phyloP scores from a whole-genome alignment of 1,140 invertebrate genomes.

The Papilio machaon region DNA sequence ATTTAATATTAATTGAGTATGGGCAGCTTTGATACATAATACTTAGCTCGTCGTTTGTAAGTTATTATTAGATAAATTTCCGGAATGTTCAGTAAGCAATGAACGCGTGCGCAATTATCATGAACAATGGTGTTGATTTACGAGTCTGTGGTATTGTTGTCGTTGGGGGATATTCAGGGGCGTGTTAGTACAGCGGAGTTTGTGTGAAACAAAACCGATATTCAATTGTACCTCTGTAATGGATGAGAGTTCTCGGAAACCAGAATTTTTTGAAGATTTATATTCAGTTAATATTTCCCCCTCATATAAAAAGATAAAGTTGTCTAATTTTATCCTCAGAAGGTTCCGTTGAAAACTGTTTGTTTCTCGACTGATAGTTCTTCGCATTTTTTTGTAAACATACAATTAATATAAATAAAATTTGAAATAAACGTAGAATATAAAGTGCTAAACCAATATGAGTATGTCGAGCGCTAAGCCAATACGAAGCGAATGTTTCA shows the following conservation, averaged over 20 bases:
- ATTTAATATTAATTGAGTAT: no score
- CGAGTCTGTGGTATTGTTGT: conserved; percentile 14
- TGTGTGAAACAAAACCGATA: conserved; percentile 8
- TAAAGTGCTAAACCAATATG: conserved; percentile 10
- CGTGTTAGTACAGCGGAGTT: conserved; percentile 11
- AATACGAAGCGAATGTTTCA: conserved; percentile 4
- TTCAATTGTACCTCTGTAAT: conserved; percentile 18
- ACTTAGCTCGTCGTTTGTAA: no score
- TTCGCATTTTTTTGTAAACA: not conserved
- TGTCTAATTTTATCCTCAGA: no score
- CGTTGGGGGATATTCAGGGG: not conserved
- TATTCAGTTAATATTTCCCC: not conserved
- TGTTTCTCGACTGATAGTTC: no score
- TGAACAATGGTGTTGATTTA: conserved; percentile 25
- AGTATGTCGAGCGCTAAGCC: conserved; percentile 5
- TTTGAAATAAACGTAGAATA: not conserved
- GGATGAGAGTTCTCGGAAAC: not conserved
- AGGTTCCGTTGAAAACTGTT: no score
- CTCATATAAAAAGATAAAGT: no score
- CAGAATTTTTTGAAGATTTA: not conserved
- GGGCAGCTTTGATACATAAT: no score
- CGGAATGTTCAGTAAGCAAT: not conserved
- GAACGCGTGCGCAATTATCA: conserved; percentile 20
- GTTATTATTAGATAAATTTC: conserved; percentile 7
- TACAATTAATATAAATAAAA: not conserved